Base-by-base conservation (phyloP, 2,888 invertebrate species). In the Acleris laterana region DNA sequence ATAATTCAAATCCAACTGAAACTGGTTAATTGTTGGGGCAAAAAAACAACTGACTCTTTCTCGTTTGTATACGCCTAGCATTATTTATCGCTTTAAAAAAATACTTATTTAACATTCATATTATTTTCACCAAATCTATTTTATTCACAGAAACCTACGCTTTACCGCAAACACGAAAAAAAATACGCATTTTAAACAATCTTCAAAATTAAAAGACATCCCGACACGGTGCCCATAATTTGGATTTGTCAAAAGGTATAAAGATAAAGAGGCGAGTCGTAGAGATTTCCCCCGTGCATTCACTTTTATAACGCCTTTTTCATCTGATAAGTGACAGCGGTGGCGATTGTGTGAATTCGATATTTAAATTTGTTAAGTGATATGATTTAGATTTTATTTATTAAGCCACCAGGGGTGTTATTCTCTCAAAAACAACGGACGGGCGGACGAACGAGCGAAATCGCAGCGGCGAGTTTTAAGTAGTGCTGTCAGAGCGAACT, bases 251-350 rank as follows among this genome's bases (percentile, higher is more conserved):
- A 74, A 80, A 81, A 75, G 76, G 77, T 78, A 84, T 81, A 81
- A 80, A 82, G 79, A 82, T 79, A 83, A 83, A 83, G 82, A 77
- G 72, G 73, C 68, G 69, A 77, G 74, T 74, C 79, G 80, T 80
- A 77, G 76, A 83, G 82, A 88, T 89, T 89, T 88, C 88, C 88
- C 88, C 77, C 74, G 88, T 72, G 88, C 68, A 79, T 81, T 78
- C 71, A 74, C 81, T 85, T 87, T 87, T 85, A 83, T 86, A 85
- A 82, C 74, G 75, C 72, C 70, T 76, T 77, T 79, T 73, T 73
- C 80, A 82, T 85, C 82, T 78, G 87, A 88, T 88, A 86, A 81
- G 70, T 72, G 74, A 68, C 74, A 76, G 72, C 68, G 73, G 68
- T 68, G 71, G 70, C 71, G 69, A 71, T 70, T 70, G 65, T 69